Conservation (phyloP, 2,888 invertebrate genomes). For the Criorhina ranunculi region DNA sequence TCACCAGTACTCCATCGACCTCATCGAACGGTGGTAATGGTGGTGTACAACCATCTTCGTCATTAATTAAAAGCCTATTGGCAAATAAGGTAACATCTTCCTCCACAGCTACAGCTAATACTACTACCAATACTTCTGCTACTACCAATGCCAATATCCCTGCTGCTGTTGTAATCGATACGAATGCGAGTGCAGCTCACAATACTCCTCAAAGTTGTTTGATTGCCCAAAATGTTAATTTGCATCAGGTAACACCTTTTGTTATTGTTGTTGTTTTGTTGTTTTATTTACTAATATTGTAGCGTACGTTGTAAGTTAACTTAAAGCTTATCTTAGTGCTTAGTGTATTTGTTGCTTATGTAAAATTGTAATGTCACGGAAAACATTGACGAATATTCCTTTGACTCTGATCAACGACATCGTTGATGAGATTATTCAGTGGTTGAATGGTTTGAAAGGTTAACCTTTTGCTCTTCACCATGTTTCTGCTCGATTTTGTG, state of each 20-base stretch:
- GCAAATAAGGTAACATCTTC: conserved; percentile 93
- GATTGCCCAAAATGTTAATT: conserved; percentile 80
- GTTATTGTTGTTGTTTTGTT: conserved; percentile 65
- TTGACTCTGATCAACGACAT: too few relatives aligned
- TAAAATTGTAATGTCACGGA: conserved; percentile 8
- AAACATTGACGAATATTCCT: too few relatives aligned
- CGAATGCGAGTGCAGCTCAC: conserved; percentile 81
- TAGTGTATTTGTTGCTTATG: not conserved
- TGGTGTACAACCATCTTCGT: conserved; percentile 86
- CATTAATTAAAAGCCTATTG: conserved; percentile 96
- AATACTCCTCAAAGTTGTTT: conserved; percentile 81
- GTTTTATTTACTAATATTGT: conserved; percentile 58
- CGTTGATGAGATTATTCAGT: too few relatives aligned
- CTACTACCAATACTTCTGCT: conserved; percentile 73
- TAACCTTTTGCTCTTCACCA: too few relatives aligned
- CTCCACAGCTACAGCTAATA: conserved; percentile 79
- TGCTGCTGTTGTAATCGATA: conserved; percentile 78
- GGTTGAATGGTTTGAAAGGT: too few relatives aligned
- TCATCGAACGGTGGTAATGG: conserved; percentile 59
- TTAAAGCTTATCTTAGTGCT: conserved; percentile 2
- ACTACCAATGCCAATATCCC: conserved; percentile 78
- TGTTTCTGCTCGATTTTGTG: too few relatives aligned
- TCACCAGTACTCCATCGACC: conserved; percentile 60
- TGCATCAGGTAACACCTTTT: conserved; percentile 81
- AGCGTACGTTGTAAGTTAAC: conserved; percentile 3